Evolutionary conservation across 2,797 vertebrate genomes (phyloP).

Genomic region (Sorex maritimensis): DNA sequence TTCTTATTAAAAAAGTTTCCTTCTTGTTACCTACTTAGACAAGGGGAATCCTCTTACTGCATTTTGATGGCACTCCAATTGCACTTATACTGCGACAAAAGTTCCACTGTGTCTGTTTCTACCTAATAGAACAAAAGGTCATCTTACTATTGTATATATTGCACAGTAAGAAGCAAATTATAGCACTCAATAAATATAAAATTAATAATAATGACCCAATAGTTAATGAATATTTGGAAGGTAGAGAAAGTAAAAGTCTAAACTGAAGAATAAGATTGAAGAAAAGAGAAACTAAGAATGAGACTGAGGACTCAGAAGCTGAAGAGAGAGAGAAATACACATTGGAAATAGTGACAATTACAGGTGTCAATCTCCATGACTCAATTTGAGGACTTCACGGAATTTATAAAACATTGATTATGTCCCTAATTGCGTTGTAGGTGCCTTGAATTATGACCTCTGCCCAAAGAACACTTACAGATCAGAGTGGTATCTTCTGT

Average conservation of each 20-base stretch:
- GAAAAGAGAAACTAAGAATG: not conserved
- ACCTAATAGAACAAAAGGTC: not conserved
- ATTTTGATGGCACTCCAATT: not conserved
- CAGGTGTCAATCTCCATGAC: not conserved
- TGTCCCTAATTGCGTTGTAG: not conserved
- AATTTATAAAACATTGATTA: not conserved
- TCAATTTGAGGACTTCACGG: slow-evolving; percentile 31
- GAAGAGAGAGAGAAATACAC: not conserved
- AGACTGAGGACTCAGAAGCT: not conserved
- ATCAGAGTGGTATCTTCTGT: not conserved
- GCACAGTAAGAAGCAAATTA: not conserved
- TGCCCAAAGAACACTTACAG: not conserved
- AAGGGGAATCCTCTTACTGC: not conserved
- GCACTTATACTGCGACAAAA: not conserved
- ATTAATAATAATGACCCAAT: slow-evolving; percentile 22
- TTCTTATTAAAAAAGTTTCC: slow-evolving; percentile 1
- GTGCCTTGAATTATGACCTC: slow-evolving; percentile 1
- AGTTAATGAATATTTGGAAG: not conserved
- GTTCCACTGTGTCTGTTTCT: not conserved
- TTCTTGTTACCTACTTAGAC: not conserved
- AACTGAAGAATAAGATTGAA: slow-evolving; percentile 13
- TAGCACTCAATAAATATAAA: slow-evolving; percentile 8
- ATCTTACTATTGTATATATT: not conserved
- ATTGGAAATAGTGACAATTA: not conserved
- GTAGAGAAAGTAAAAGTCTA: slow-evolving; percentile 25